A percentile compares a stretch with the other conserved stretches of the same genome.
Evolutionary conservation across 1,140 invertebrate species (phyloP).

Genomic region (Aphelenchoides fujianensis): DNA sequence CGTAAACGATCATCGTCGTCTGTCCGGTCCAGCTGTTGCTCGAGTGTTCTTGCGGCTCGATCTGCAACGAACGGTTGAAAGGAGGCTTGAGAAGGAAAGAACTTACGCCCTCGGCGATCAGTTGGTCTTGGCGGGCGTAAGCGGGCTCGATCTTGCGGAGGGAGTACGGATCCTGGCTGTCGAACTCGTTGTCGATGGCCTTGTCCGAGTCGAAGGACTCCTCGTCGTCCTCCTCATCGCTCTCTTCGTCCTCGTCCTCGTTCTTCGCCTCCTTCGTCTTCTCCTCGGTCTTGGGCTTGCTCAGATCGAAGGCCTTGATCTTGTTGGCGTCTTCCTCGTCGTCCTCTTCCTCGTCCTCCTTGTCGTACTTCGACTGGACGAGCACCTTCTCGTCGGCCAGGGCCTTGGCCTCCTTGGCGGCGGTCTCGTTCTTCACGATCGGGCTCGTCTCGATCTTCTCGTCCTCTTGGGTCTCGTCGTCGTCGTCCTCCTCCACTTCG

Average conservation of each 20-base stretch:
- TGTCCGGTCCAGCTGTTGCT: conserved; percentile 1
- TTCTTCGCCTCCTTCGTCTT: conserved; percentile 30
- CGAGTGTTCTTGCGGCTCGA: conserved; percentile 19
- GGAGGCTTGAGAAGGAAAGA: not conserved
- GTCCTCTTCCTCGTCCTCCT: conserved; percentile 31
- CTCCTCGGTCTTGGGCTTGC: conserved; percentile 24
- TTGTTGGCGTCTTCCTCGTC: conserved; percentile 15
- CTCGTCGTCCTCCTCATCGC: conserved; percentile 46
- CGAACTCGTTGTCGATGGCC: conserved; percentile 34
- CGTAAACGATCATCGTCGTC: not conserved
- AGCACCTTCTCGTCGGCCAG: not conserved
- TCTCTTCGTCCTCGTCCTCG: conserved; percentile 39
- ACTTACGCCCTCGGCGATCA: conserved; percentile 35
- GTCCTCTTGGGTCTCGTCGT: conserved; percentile 31
- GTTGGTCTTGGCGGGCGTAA: conserved; percentile 44
- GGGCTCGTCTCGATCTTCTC: conserved; percentile 20
- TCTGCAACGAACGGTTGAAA: conserved; percentile 19
- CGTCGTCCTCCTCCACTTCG: conserved; percentile 55
- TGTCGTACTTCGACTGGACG: conserved; percentile 1
- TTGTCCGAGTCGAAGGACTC: conserved; percentile 32
- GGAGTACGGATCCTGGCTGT: conserved; percentile 35
- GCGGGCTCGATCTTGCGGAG: conserved; percentile 39
- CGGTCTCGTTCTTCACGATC: conserved; percentile 10
- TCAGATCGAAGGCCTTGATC: conserved; percentile 17
- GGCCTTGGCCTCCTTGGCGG: conserved; percentile 1